Evolutionary conservation across 2,797 vertebrate species (phyloP), one percentile per base, ranked within the genome.

Genomic region (Anabas testudineus): DNA sequence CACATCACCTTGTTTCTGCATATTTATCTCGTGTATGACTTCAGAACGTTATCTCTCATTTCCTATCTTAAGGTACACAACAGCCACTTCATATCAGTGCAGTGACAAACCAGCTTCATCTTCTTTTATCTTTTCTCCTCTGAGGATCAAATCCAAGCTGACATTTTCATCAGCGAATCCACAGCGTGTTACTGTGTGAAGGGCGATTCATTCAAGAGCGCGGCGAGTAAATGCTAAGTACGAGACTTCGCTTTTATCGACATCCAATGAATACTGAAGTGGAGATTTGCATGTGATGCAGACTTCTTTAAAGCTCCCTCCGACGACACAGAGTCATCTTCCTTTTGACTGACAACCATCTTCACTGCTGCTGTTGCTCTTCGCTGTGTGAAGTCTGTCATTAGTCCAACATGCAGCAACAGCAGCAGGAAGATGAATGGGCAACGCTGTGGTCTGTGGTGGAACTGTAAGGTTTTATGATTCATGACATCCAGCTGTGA

Each of bases 111-210:
- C 37, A 2, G 14, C 71, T 65, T 47, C 41, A 3, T 45, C 34
- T 19, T 58, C 59, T 28, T 66, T 52, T 19, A 2, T 73, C 58
- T 42, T 43, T 30, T 19, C 43, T 9, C 47, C 24, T 48, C 43
- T 0, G 10, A 76, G 45, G 43, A 53, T 69, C 56, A 61, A 62
- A 71, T 76, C 67, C 46, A 19, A 37, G 63, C 46, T 64, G 84
- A 86, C 78, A 59, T 74, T 81, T 83, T 54, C 73, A 67, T 65
- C 67, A 51, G 46, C 43, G 28, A 41, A 42, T 51, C n/a, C 36
- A 37, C 1, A 5, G 7, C 18, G 18, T 13, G 8, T 43, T 5
- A 0, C 30, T 32, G n/a, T 2, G 45, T 67, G 67, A 74, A 53
- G 67, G 59, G 28, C n/a, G 34, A 74, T 45, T 45, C 41, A 1